Percentiles rank a stretch among this genome's conserved stretches.
phyloP scores from a whole-genome alignment of 2,797 vertebrate species.

The Eutrigla gurnardus region DNA sequence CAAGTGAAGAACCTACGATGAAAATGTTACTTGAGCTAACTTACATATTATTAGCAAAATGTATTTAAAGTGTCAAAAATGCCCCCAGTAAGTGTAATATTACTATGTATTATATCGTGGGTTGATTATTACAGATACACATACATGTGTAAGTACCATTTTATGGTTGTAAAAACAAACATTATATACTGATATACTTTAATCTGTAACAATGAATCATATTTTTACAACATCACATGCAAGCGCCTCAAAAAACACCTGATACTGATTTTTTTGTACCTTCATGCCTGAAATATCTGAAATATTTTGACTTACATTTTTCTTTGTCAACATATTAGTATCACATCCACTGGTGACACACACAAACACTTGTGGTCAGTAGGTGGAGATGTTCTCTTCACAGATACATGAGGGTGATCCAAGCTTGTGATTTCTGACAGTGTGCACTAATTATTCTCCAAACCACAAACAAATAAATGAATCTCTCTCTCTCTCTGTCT shows the following conservation, averaged over 20 bases:
- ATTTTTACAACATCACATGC: background rate
- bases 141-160: background rate
- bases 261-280: background rate
- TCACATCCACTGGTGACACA: slow-evolving; percentile 7
- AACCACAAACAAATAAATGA: background rate
- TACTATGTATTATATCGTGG: background rate
- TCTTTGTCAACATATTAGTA: background rate
- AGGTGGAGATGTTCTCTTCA: slow-evolving; percentile 71
- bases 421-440: background rate
- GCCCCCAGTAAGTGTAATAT: background rate
- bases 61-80: background rate
- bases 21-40: background rate
- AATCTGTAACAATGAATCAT: background rate
- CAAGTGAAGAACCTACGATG: background rate
- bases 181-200: background rate
- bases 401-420: background rate
- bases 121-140: background rate
- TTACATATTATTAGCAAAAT: too few relatives aligned
- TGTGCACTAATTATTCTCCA: background rate
- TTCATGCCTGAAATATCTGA: background rate
- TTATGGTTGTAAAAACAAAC: background rate
- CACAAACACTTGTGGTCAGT: slow-evolving; percentile 51
- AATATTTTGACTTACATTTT: background rate
- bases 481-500: background rate
- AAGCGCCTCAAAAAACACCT: background rate